These are phyloP conservation scores for Thymelicus acteon DNA, from an alignment of 2,888 invertebrate genomes.

Conservation along the genomic window DNA sequence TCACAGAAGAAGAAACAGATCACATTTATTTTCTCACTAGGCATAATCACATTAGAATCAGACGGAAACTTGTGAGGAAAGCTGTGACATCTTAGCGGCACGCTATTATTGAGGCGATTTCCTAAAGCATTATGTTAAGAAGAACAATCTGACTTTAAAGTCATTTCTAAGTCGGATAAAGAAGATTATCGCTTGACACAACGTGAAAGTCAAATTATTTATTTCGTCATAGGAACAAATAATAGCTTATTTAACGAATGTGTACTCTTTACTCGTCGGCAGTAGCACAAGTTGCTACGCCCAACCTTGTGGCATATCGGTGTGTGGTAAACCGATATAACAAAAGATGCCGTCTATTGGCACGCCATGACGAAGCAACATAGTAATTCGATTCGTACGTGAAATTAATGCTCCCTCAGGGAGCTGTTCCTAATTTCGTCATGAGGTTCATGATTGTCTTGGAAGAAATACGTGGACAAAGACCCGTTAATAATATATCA, in stretches of 20 bases:
- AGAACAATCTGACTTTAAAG: too few species aligned
- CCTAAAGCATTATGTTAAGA: too few species aligned
- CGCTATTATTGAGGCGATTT: too few species aligned
- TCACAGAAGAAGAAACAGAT: not conserved
- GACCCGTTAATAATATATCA: constrained; percentile 1
- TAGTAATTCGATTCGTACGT: constrained; percentile 59
- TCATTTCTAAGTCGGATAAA: too few species aligned
- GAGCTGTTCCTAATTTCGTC: constrained; percentile 31
- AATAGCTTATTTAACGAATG: too few species aligned
- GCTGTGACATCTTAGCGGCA: too few species aligned
- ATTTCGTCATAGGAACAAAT: too few species aligned
- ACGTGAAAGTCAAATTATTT: too few species aligned
- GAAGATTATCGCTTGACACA: too few species aligned
- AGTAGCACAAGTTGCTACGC: constrained; percentile 2
- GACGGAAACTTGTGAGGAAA: too few species aligned
- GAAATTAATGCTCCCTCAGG: constrained; percentile 43
- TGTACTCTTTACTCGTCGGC: not conserved
- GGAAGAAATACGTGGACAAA: constrained; percentile 13
- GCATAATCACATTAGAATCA: too few species aligned
- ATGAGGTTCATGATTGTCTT: constrained; percentile 35
- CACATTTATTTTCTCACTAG: too few species aligned
- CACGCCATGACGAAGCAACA: constrained; percentile 57
- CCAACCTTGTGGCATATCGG: not conserved
- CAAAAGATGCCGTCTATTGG: constrained; percentile 47
- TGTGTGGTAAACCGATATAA: constrained; percentile 5